Base-by-base conservation (phyloP, 2,797 vertebrate species). In the Tenualosa thibaudeaui region DNA sequence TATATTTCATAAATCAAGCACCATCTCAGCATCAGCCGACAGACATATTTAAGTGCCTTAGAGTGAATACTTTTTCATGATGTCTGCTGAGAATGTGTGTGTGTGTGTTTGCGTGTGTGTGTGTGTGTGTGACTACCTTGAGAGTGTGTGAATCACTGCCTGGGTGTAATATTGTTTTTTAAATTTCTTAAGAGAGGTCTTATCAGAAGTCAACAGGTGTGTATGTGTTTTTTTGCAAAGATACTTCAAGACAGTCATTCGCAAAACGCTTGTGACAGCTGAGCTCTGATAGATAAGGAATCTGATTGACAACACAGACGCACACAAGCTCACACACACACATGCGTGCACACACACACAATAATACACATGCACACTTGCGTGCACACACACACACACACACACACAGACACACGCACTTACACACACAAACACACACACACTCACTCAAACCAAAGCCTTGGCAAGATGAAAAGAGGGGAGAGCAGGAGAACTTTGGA, bases 191-290 rank as follows among this genome's bases (percentile, higher is more conserved):
- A 75, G 15, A 75, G 15, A 40, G 68, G 31, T 26, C 68, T 75
- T 75, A 75, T 75, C 68, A 40, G 37, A 75, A 75, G 68, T 75
- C 68, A 75, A 75, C 68, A 75, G 81, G 17, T 84, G 81, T 85
- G 60, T 84, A 81, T 54, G 53, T 81, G 24, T 58, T 24, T 62
- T 62, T 24, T 65, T 65, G 40, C 68, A 75, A 40, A 75, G 68
- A 43, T 19, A 43, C 68, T 71, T 71, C 26, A 71, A 71, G 65
- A 71, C 26, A 31, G 31, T 75, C 31, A 15, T 17, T 46, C 46
- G 12, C 6, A 31, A 75, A 75, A 40, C 31, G 13, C 15, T 75
- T 31, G 5, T 31, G 31, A 75, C 68, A 75, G 68, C 68, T 75
- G 68, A 75, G 68, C 37, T 75, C 68, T 43, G 37, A 75, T 13